Evolutionary conservation across 2,888 invertebrate genomes (phyloP), one percentile per base, ranked within the genome.

Genomic region (Caenorhabditis uteleia): DNA sequence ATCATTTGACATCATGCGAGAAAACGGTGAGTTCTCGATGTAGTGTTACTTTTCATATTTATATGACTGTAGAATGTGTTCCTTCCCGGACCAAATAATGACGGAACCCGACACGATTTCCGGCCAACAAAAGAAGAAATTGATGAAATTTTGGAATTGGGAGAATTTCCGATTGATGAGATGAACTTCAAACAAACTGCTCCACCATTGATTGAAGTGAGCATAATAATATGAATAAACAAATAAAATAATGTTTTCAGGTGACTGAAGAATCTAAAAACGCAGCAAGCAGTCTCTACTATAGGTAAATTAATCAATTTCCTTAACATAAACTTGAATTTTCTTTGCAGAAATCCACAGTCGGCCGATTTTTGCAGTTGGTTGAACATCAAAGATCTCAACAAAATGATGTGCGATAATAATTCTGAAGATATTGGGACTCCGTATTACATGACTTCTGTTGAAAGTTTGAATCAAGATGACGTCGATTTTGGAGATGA

Each of bases 151-250:
- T 89, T 95, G 82, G 86, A 88, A 33, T 29, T 67, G 8, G 68
- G 69, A 14, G 86, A 89, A 77, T 85, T 94, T 45, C 84, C 83
- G 42, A 88, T 97, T 53, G 44, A 47, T 40, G 91, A 91, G 0
- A 85, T 88, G 0, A 91, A 90, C 85, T 98, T 98, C 85, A 86
- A 86, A 18, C 88, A 86, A 74, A 93, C 92, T 12, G 91, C 89
- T 1, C 88, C 89, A 38, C 84, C 88, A 0, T 90, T 72, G 25
- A 55, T 38, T 20, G 34, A 58, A 31, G 62, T 50, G 18, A 31
- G 21, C n/a, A n/a, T n/a, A n/a, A n/a, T n/a, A n/a, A n/a, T n/a
- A n/a, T n/a, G n/a, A n/a, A 34, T 43, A 3, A 5, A 51, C 10
- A 31, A 50, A 10, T 5, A 36, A 12, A 12, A 12, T 34, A n/a